A percentile compares a stretch with the other conserved stretches of the same genome.
phyloP scores from a whole-genome alignment of 92 coral and sea anemone species.

The Paragorgia papillata region DNA sequence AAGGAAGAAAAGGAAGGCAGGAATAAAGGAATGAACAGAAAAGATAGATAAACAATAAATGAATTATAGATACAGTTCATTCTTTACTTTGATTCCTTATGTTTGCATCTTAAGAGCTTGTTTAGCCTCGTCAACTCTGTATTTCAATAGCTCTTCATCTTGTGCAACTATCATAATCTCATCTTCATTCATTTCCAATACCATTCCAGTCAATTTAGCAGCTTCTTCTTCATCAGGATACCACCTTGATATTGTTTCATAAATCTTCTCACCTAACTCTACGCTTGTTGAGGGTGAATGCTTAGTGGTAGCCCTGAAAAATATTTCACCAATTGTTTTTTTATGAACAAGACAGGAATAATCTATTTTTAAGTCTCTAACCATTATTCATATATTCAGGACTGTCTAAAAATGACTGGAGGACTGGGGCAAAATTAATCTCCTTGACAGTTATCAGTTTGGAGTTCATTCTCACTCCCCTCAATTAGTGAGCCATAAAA shows the following conservation, averaged over 20 bases:
- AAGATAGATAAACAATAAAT: neutral
- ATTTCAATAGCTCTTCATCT: slow-evolving; percentile 21
- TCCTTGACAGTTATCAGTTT: too few species aligned
- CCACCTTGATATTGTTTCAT: slow-evolving; percentile 48
- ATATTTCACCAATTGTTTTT: too few species aligned
- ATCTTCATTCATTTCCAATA: slow-evolving; percentile 30
- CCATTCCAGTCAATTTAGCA: slow-evolving; percentile 62
- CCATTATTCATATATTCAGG: too few species aligned
- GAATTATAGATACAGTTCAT: neutral
- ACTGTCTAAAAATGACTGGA: too few species aligned
- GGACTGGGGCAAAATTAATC: too few species aligned
- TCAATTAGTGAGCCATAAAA: too few species aligned
- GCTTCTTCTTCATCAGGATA: slow-evolving; percentile 59
- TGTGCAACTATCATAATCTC: slow-evolving; percentile 22
- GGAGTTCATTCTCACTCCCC: too few species aligned
- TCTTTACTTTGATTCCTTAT: neutral
- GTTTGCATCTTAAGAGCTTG: neutral
- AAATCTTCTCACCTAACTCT: slow-evolving; percentile 62
- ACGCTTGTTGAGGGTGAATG: neutral
- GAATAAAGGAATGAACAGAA: neutral
- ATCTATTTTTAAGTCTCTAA: too few species aligned
- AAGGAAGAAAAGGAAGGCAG: neutral
- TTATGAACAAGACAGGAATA: too few species aligned
- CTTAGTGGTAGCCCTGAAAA: too few species aligned
- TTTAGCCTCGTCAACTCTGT: slow-evolving; percentile 15